Evolutionary conservation across 2,113 vertebrate genomes (phyloP).

Genomic region (Oxygymnocypris stewartii): DNA sequence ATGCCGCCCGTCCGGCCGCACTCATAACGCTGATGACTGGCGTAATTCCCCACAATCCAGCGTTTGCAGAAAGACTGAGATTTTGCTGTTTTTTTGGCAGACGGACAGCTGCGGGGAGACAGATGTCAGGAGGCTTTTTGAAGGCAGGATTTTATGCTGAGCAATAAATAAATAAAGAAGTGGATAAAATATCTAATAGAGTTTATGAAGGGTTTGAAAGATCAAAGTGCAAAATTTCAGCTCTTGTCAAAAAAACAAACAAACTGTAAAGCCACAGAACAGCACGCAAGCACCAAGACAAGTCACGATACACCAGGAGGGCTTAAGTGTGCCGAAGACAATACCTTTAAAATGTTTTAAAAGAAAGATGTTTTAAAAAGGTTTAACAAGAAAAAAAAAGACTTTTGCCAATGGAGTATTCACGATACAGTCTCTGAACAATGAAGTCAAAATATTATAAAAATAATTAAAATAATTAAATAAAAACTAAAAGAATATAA

Average conservation of each 20-base stretch:
- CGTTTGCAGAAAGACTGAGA: conserved; percentile 56
- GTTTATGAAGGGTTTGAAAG: conserved; percentile 69
- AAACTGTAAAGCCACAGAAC: background rate
- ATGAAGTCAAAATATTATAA: no score
- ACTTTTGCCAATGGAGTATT: background rate
- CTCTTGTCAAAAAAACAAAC: conserved; percentile 62
- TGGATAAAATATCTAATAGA: conserved; percentile 66
- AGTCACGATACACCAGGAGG: background rate
- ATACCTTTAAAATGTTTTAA: background rate
- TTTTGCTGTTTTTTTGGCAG: conserved; percentile 64
- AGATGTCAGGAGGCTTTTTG: conserved; percentile 75
- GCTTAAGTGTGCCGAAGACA: background rate
- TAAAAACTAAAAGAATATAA: background rate
- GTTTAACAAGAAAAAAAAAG: no score
- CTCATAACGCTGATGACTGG: conserved; percentile 23
- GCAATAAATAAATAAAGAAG: conserved; percentile 16
- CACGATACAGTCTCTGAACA: background rate
- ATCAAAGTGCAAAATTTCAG: conserved; percentile 65
- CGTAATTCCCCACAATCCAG: conserved; percentile 17
- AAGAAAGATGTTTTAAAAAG: no score
- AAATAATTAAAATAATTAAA: no score
- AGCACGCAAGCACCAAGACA: background rate
- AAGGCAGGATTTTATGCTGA: conserved; percentile 64
- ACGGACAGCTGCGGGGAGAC: conserved; percentile 68
- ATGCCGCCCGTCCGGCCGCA: background rate